These are phyloP conservation scores for Osmerus eperlanus DNA, from an alignment of 2,113 vertebrate species.

Conservation along the genomic window DNA sequence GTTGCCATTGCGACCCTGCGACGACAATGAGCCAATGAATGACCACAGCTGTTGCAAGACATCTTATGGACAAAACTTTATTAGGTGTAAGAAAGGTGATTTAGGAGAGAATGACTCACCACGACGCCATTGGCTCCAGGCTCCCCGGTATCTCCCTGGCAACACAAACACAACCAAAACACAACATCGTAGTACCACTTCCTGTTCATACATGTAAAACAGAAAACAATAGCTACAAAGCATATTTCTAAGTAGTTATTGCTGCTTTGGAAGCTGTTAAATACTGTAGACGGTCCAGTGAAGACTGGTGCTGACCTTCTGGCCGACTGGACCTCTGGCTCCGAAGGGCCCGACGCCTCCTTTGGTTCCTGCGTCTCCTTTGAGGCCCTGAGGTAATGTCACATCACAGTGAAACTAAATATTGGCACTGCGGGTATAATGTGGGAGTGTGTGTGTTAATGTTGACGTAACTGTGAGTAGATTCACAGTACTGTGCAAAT, in stretches of 20 bases:
- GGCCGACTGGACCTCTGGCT: constrained; percentile 80
- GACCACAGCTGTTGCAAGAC: too few species aligned
- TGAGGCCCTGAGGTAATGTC: constrained; percentile 71
- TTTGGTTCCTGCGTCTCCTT: constrained; percentile 82
- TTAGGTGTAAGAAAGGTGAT: background rate
- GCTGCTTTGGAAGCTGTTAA: too few species aligned
- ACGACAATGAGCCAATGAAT: background rate
- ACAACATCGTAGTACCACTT: background rate
- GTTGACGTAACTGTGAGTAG: too few species aligned
- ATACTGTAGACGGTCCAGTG: background rate
- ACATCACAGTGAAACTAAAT: background rate
- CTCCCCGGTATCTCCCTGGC: constrained; percentile 83
- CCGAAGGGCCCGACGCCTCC: constrained; percentile 82
- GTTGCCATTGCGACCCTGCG: constrained; percentile 77
- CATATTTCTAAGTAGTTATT: background rate
- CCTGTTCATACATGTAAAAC: background rate
- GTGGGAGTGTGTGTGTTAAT: background rate
- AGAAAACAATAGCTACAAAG: background rate
- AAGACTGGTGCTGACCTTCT: constrained; percentile 72
- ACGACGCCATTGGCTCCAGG: constrained; percentile 73
- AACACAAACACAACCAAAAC: constrained; percentile 12
- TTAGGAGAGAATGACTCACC: constrained; percentile 59
- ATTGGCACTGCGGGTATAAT: background rate
- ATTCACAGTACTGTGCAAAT: background rate
- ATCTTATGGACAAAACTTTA: background rate